A percentile compares a stretch with the other conserved stretches of the same genome.
Evolutionary conservation across 1,140 invertebrate species (phyloP).

Genomic region (Myzus persicae): DNA sequence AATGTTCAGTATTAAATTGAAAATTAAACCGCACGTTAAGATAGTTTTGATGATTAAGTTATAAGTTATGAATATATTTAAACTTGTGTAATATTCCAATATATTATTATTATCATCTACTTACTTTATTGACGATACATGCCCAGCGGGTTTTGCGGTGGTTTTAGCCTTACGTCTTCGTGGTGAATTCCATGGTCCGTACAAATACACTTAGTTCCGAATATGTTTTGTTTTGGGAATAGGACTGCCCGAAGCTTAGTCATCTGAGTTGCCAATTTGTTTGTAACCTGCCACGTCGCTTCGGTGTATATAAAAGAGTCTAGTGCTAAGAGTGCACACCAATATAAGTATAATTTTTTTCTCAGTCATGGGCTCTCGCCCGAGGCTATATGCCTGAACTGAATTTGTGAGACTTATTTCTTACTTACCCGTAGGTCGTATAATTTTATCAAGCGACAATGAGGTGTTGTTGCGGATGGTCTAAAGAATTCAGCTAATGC

Average conservation of each 20-base stretch:
- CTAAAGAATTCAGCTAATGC: neutral
- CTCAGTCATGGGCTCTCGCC: neutral
- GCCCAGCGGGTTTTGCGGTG: neutral
- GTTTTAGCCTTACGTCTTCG: neutral
- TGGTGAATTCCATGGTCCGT: neutral
- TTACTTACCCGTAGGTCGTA: neutral
- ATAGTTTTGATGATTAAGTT: neutral
- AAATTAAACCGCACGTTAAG: neutral
- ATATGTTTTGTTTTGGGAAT: neutral
- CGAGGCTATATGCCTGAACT: neutral
- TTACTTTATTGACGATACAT: neutral
- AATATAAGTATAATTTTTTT: constrained; percentile 18
- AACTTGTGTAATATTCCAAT: neutral
- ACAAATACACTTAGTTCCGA: neutral
- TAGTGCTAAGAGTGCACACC: neutral
- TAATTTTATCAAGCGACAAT: neutral
- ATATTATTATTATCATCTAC: neutral
- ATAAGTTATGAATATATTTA: neutral
- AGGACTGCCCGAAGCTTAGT: neutral
- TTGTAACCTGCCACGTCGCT: neutral
- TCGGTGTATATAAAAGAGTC: neutral
- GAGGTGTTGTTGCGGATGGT: neutral
- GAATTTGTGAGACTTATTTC: neutral
- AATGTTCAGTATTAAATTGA: neutral
- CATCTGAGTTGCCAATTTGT: neutral